phyloP scores from a whole-genome alignment of 2,888 invertebrate species.

The Pemphredon lugubris region DNA sequence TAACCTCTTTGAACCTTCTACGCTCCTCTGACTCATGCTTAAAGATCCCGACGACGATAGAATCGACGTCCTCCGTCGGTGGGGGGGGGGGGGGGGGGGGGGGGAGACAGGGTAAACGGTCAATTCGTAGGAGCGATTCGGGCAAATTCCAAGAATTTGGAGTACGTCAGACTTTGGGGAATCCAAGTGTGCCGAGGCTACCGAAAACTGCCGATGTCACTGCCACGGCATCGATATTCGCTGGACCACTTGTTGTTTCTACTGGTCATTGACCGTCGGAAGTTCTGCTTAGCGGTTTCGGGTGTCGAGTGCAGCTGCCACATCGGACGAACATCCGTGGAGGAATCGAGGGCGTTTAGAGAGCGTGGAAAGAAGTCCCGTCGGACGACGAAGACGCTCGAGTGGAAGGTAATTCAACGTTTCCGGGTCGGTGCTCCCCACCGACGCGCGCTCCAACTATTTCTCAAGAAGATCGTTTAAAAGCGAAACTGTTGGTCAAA shows the following conservation, averaged over 20 bases:
- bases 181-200: conserved; percentile 19
- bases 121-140: conserved; percentile 12
- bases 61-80: conserved; percentile 7
- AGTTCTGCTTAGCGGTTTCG: conserved; percentile 31
- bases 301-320: conserved; percentile 33
- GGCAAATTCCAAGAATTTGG: conserved; percentile 24
- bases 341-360: conserved; percentile 30
- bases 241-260: conserved; percentile 50
- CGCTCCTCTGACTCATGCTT: conserved; percentile 28
- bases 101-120: conserved; percentile 8
- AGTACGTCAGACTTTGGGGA: conserved; percentile 20
- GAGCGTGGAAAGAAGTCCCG: conserved; percentile 27
- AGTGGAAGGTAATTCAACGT: background rate
- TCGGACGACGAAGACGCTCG: conserved; percentile 11
- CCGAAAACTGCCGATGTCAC: conserved; percentile 36
- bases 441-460: background rate
- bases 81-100: too few species aligned
- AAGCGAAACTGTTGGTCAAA: background rate
- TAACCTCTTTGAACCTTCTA: conserved; percentile 48
- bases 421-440: background rate
- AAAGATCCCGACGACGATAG: conserved; percentile 21
- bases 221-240: conserved; percentile 37
- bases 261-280: conserved; percentile 28
- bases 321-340: conserved; percentile 33
- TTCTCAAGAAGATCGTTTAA: background rate